Percentiles rank a stretch among this genome's conserved stretches.
Evolutionary conservation across 2,113 vertebrate genomes (phyloP).

Genomic region (Gorsachius goisagi): DNA sequence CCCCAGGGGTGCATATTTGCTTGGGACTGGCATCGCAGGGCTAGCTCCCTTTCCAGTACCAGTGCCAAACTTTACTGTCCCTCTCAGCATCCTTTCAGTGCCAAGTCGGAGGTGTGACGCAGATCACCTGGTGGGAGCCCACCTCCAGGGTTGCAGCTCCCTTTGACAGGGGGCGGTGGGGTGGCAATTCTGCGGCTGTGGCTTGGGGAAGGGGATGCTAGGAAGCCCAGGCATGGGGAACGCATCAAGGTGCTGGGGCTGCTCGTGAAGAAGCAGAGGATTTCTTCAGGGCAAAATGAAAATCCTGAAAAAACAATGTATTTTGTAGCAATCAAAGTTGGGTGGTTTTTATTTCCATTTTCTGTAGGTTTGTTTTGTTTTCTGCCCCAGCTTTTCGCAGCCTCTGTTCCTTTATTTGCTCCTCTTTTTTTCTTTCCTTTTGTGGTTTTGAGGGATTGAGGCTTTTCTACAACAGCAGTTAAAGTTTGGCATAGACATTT

Average conservation of each 20-base stretch:
- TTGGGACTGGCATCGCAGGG: neutral
- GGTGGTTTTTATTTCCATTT: neutral
- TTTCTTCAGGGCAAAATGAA: neutral
- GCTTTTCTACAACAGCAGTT: neutral
- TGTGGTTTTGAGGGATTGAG: neutral
- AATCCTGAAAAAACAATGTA: neutral
- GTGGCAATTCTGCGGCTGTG: neutral
- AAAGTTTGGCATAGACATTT: neutral
- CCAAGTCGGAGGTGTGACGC: rapidly evolving
- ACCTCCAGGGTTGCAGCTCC: rapidly evolving
- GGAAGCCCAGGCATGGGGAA: neutral
- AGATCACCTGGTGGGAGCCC: neutral
- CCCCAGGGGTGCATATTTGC: neutral
- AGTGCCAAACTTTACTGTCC: neutral
- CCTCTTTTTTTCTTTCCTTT: neutral
- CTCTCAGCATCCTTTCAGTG: neutral
- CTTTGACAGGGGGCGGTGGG: neutral
- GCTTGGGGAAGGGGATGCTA: neutral
- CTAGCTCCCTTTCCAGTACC: neutral
- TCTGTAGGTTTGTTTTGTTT: neutral
- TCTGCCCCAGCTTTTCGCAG: neutral
- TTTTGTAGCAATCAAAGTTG: neutral
- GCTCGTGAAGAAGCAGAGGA: neutral
- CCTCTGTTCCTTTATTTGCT: neutral
- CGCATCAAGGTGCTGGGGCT: rapidly evolving